Percentiles rank a stretch among this genome's conserved stretches.
Conservation (phyloP, 2,797 vertebrate genomes). For the Hylomyscus alleni region DNA sequence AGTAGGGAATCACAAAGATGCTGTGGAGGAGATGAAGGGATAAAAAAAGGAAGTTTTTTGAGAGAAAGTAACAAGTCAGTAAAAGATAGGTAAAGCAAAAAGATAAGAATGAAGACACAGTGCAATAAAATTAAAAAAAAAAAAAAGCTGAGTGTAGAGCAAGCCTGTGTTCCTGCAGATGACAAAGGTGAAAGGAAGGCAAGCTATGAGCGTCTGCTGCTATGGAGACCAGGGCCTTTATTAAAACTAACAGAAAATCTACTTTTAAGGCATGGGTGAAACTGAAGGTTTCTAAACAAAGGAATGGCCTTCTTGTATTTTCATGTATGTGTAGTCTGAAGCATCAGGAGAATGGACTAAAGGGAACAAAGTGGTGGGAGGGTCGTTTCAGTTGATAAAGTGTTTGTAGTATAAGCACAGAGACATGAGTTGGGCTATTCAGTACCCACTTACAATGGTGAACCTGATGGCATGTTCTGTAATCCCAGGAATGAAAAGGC, state of each 20-base stretch:
- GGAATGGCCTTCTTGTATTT: background rate
- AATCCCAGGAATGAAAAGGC: background rate
- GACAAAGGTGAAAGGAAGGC: background rate
- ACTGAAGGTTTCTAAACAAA: constrained; percentile 37
- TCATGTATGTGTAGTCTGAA: background rate
- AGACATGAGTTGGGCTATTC: background rate
- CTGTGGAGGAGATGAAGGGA: background rate
- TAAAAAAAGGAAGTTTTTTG: constrained; percentile 30
- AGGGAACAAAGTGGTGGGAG: constrained; percentile 28
- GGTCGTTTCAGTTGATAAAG: background rate
- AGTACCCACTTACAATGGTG: background rate
- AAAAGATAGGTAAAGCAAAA: background rate
- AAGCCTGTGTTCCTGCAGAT: background rate
- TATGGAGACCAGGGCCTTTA: background rate
- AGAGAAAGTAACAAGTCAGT: constrained; percentile 40
- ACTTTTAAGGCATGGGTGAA: background rate
- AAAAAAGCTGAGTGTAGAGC: background rate
- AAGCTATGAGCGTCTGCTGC: constrained; percentile 19
- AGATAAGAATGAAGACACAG: constrained; percentile 48
- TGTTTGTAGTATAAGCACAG: background rate
- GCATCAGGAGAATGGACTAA: background rate
- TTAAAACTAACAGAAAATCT: constrained; percentile 37
- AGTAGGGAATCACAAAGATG: background rate
- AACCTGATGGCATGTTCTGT: background rate
- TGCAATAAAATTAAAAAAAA: constrained; percentile 3